Percentiles rank a stretch among this genome's conserved stretches.
Conservation (phyloP, 2,888 invertebrate species). For the Petrophora chlorosata region DNA sequence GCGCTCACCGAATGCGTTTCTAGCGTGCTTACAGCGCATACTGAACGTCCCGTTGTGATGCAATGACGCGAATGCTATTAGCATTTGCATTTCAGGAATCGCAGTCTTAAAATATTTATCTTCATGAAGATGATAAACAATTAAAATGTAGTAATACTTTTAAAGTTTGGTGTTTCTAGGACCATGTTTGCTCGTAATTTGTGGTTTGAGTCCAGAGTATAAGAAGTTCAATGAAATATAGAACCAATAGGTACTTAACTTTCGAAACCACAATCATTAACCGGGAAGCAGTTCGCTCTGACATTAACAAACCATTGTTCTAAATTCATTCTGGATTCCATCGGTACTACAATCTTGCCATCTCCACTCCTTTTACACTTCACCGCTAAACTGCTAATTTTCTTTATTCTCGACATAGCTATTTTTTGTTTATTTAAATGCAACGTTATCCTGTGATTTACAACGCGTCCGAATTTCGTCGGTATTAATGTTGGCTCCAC, state of each 20-base stretch:
- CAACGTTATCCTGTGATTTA: conserved; percentile 57
- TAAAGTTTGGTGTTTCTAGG: neutral
- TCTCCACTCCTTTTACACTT: conserved; percentile 11
- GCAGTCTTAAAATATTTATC: neutral
- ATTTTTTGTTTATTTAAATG: conserved; percentile 50
- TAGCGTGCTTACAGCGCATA: neutral
- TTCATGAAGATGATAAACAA: neutral
- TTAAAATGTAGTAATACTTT: neutral
- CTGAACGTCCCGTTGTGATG: conserved; percentile 6
- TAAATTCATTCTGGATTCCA: neutral
- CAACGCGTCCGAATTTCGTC: conserved; percentile 53
- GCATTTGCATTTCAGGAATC: neutral
- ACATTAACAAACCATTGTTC: neutral
- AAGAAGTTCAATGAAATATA: too few relatives aligned
- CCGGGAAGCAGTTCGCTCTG: too few relatives aligned
- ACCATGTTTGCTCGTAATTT: too few relatives aligned
- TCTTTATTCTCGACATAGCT: conserved; percentile 17
- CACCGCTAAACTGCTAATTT: conserved; percentile 8
- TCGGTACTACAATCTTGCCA: neutral
- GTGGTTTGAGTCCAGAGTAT: too few relatives aligned
- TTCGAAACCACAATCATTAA: too few relatives aligned
- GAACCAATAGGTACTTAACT: too few relatives aligned
- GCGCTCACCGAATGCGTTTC: conserved; percentile 6
- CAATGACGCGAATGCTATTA: neutral
- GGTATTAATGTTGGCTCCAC: conserved; percentile 61